Percentiles rank a stretch among this genome's conserved stretches.
phyloP scores from a whole-genome alignment of 2,113 vertebrate species.

The Petaurus breviceps region DNA sequence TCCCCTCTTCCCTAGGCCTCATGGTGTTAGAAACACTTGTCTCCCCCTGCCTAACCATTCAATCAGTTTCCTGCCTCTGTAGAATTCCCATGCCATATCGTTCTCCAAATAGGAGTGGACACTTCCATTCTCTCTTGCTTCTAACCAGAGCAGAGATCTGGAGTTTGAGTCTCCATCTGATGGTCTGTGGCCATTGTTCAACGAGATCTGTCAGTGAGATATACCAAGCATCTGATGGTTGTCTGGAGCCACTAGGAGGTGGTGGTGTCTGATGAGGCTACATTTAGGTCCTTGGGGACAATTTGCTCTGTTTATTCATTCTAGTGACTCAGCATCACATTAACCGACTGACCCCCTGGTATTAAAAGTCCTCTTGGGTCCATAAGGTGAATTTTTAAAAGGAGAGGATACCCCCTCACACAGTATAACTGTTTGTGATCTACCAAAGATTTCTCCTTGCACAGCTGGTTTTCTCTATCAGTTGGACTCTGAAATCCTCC shows the following conservation, averaged over 20 bases:
- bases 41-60: neutral
- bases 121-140: neutral
- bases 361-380: neutral
- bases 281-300: neutral
- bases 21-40: neutral
- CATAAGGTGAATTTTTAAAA: neutral
- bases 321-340: neutral
- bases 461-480: neutral
- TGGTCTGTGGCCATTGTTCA: neutral
- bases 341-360: neutral
- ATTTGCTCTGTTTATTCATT: neutral
- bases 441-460: neutral
- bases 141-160: neutral
- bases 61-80: slow-evolving; percentile 1
- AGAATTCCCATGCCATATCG: neutral
- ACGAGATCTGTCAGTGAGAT: slow-evolving; percentile 1
- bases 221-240: neutral
- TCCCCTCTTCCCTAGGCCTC: neutral
- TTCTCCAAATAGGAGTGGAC: neutral
- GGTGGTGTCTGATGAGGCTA: slow-evolving; percentile 45
- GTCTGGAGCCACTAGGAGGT: slow-evolving; percentile 68
- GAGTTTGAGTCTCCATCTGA: neutral
- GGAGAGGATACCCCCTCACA: neutral
- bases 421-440: neutral
- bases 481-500: neutral